Evolutionary conservation across 2,113 vertebrate genomes (phyloP).

Genomic region (Fregetta grallaria): DNA sequence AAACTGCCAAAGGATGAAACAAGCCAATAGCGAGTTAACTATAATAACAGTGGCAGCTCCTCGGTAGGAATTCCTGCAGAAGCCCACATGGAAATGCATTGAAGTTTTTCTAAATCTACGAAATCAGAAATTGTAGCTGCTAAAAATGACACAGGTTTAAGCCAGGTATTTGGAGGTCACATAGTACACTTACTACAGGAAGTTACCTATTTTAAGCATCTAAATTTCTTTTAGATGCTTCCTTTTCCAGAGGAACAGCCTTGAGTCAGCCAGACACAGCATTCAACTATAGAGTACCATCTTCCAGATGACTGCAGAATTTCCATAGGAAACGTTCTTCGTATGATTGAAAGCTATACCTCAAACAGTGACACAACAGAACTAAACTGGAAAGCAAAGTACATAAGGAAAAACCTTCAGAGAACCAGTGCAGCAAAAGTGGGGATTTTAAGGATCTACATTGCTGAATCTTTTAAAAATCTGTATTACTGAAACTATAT

Average conservation of each 20-base stretch:
- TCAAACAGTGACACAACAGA: neutral
- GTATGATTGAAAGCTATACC: neutral
- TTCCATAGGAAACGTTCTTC: neutral
- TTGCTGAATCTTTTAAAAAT: neutral
- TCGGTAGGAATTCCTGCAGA: conserved; percentile 4
- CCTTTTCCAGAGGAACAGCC: neutral
- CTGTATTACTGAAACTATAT: neutral
- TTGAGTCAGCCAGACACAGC: neutral
- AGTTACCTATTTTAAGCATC: neutral
- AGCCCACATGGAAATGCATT: neutral
- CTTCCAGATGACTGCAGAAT: neutral
- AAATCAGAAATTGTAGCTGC: neutral
- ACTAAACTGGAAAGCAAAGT: neutral
- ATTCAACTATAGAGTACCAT: neutral
- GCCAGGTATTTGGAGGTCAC: neutral
- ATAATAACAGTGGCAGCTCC: neutral
- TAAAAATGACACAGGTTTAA: conserved; percentile 11
- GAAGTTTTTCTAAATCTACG: neutral
- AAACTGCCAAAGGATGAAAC: conserved; percentile 2
- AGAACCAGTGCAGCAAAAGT: neutral
- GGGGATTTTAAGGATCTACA: neutral
- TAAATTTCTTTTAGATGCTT: neutral
- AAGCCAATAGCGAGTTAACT: neutral
- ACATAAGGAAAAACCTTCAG: neutral
- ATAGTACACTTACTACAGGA: neutral